Evolutionary conservation across 2,113 vertebrate genomes (phyloP).

Genomic region (rabbit (Oryctolagus cuniculus)): mOryCun1.1 NC_091439.1:86222501-86223000

Average conservation of each 20-base stretch:
- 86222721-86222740: slow-evolving; percentile 79
- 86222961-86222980: not conserved
- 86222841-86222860: slow-evolving; percentile 77
- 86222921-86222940: not conserved
- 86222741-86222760: slow-evolving; percentile 72
- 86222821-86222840: slow-evolving; percentile 81
- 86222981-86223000: not conserved
- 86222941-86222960: slow-evolving; percentile 51
- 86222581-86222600: slow-evolving; percentile 58
- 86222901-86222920: slow-evolving; percentile 4
- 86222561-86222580: slow-evolving; percentile 6
- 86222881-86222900: not conserved
- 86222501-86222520: not conserved
- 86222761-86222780: slow-evolving; percentile 81
- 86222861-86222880: slow-evolving; percentile 61
- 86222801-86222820: slow-evolving; percentile 77
- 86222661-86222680: slow-evolving; percentile 64
- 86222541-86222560: not conserved
- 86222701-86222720: slow-evolving; percentile 71
- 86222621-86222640: slow-evolving; percentile 41
- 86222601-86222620: slow-evolving; percentile 32
- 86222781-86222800: slow-evolving; percentile 76
- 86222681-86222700: slow-evolving; percentile 78
- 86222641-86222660: slow-evolving; percentile 66
- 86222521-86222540: not conserved